A percentile compares a stretch with the other conserved stretches of the same genome.
These are phyloP conservation scores for Poecile atricapillus DNA, from an alignment of 2,113 vertebrate genomes.

Conservation along the genomic window DNA sequence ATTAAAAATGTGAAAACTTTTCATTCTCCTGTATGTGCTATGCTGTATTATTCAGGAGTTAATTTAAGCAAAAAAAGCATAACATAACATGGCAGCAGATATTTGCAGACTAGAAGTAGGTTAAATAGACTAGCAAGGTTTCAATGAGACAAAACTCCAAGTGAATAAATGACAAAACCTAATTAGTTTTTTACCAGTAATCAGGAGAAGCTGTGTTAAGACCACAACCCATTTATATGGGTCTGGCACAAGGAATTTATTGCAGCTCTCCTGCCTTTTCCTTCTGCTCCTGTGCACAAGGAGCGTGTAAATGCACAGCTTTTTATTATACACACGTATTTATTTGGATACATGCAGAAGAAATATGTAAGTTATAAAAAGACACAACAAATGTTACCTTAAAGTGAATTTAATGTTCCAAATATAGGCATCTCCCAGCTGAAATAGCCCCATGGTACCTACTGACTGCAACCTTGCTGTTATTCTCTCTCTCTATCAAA, in stretches of 20 bases:
- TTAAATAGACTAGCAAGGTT: slow-evolving; percentile 72
- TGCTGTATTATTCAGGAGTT: slow-evolving; percentile 74
- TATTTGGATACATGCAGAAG: not conserved
- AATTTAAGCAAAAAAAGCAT: slow-evolving; percentile 75
- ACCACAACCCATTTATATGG: slow-evolving; percentile 40
- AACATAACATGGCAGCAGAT: slow-evolving; percentile 73
- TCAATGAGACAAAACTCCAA: slow-evolving; percentile 70
- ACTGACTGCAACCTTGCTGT: not conserved
- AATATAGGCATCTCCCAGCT: slow-evolving; percentile 43
- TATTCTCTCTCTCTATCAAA: slow-evolving; percentile 37
- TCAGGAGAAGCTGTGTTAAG: slow-evolving; percentile 63
- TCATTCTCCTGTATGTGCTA: slow-evolving; percentile 58
- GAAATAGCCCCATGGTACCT: slow-evolving; percentile 15
- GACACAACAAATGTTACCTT: not conserved
- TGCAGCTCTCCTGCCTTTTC: not conserved
- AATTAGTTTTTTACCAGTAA: slow-evolving; percentile 71
- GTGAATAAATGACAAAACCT: slow-evolving; percentile 73
- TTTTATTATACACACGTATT: not conserved
- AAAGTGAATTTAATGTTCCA: slow-evolving; percentile 12
- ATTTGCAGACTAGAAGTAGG: slow-evolving; percentile 70
- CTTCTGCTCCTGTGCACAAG: not conserved
- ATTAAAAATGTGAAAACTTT: slow-evolving; percentile 70
- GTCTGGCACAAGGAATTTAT: slow-evolving; percentile 1
- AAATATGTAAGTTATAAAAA: slow-evolving; percentile 31
- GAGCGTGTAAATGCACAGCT: not conserved